A percentile compares a stretch with the other conserved stretches of the same genome.
These are phyloP conservation scores for Chromobotia macracanthus DNA, from an alignment of 2,797 vertebrate genomes.

Conservation along the genomic window DNA sequence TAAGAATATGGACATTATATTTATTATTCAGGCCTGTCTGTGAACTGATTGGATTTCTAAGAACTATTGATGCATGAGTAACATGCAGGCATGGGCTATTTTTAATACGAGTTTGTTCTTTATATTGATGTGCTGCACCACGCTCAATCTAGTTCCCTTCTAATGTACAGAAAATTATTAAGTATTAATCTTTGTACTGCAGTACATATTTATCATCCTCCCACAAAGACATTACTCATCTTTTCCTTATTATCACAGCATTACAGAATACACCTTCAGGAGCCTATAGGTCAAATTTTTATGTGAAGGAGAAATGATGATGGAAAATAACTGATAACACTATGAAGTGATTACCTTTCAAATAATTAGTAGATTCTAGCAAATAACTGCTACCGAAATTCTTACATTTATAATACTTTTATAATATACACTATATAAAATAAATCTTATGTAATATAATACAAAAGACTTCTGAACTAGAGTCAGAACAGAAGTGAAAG, in stretches of 20 bases:
- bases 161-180: conserved; percentile 10
- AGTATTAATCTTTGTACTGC: background rate
- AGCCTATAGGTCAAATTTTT: too few relatives aligned
- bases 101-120: conserved; percentile 59
- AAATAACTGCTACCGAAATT: too few relatives aligned
- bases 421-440: too few relatives aligned
- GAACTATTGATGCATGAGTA: conserved; percentile 51
- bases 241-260: conserved; percentile 7
- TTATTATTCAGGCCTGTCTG: conserved; percentile 41
- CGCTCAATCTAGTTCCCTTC: conserved; percentile 48
- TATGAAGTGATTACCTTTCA: too few relatives aligned
- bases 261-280: background rate
- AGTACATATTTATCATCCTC: background rate
- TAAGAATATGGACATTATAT: conserved; percentile 21
- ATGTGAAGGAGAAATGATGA: too few relatives aligned
- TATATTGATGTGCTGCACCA: conserved; percentile 31
- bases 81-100: conserved; percentile 51
- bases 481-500: background rate
- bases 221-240: background rate
- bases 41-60: conserved; percentile 32
- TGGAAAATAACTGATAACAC: too few relatives aligned
- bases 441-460: too few relatives aligned
- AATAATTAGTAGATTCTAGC: too few relatives aligned
- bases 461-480: background rate
- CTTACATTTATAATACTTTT: too few relatives aligned